These are phyloP conservation scores for Pelvicachromis taeniatus DNA, from an alignment of 2,113 vertebrate genomes.

Conservation along the genomic window DNA sequence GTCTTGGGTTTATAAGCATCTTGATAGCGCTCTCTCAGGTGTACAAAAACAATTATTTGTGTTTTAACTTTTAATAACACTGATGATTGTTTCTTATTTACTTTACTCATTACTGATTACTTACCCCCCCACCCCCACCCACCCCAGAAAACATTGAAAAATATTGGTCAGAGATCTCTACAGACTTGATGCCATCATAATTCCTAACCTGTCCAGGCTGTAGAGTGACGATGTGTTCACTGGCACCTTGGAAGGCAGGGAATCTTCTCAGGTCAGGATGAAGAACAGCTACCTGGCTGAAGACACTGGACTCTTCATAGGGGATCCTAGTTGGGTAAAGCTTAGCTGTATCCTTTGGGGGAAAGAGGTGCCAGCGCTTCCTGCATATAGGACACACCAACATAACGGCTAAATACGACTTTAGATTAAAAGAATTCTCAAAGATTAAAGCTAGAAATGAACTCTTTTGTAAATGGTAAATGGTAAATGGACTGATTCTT, in stretches of 20 bases:
- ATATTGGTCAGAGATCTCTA: background rate
- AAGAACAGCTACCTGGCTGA: slow-evolving; percentile 86
- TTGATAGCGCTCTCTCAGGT: fast-evolving
- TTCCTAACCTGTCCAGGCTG: slow-evolving; percentile 86
- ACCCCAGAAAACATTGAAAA: background rate
- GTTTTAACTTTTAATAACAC: background rate
- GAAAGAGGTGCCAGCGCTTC: slow-evolving; percentile 93
- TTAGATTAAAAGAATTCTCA: background rate
- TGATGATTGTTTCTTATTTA: background rate
- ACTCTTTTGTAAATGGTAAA: too few species aligned
- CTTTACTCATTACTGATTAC: background rate
- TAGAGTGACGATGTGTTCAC: slow-evolving; percentile 79
- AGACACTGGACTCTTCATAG: slow-evolving; percentile 96
- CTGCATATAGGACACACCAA: slow-evolving; percentile 53
- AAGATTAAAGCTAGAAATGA: background rate
- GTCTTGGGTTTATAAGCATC: background rate
- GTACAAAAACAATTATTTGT: background rate
- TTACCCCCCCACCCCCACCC: too few species aligned
- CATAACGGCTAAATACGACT: background rate
- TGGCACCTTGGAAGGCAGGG: slow-evolving; percentile 76
- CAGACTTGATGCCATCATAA: background rate
- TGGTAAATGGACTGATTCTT: too few species aligned
- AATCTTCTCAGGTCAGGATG: slow-evolving; percentile 81
- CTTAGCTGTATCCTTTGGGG: slow-evolving; percentile 81
- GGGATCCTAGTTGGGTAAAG: slow-evolving; percentile 96